Percentiles rank a stretch among this genome's conserved stretches.
phyloP scores from a whole-genome alignment of 2,113 vertebrate genomes.

The Bagarius yarrelli region DNA sequence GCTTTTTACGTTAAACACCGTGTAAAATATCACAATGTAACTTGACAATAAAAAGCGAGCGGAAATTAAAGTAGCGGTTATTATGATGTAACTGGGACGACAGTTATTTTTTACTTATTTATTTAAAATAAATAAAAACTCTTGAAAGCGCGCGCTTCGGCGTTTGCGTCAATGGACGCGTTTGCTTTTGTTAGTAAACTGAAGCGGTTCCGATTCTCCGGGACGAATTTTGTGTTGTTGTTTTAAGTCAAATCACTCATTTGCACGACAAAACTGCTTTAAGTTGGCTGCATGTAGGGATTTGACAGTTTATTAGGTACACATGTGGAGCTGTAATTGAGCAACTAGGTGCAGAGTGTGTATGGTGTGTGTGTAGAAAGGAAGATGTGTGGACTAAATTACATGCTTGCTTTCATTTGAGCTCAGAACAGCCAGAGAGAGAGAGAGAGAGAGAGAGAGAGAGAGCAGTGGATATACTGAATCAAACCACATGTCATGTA shows the following conservation, averaged over 20 bases:
- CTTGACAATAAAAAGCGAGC: neutral
- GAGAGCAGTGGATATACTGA: neutral
- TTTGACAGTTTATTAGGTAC: neutral
- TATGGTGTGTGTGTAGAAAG: neutral
- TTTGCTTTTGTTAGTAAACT: constrained; percentile 11
- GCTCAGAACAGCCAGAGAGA: neutral
- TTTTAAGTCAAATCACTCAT: neutral
- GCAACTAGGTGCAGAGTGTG: neutral
- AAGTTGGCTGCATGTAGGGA: neutral
- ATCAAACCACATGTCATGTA: constrained; percentile 39
- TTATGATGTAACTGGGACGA: neutral
- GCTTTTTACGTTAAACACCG: neutral
- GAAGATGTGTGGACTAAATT: constrained; percentile 6
- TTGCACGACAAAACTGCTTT: neutral
- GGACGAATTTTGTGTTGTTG: neutral
- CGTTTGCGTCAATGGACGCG: neutral
- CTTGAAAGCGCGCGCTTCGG: neutral
- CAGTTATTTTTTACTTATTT: too few species aligned
- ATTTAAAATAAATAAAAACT: neutral
- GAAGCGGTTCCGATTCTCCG: neutral
- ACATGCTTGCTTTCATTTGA: constrained; percentile 5
- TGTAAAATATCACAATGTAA: neutral
- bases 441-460: neutral
- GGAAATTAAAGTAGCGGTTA: too few species aligned
- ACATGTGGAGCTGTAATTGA: neutral